Evolutionary conservation across 2,888 invertebrate genomes (phyloP), one percentile per base, ranked within the genome.

Genomic region (Fabriciana adippe): DNA sequence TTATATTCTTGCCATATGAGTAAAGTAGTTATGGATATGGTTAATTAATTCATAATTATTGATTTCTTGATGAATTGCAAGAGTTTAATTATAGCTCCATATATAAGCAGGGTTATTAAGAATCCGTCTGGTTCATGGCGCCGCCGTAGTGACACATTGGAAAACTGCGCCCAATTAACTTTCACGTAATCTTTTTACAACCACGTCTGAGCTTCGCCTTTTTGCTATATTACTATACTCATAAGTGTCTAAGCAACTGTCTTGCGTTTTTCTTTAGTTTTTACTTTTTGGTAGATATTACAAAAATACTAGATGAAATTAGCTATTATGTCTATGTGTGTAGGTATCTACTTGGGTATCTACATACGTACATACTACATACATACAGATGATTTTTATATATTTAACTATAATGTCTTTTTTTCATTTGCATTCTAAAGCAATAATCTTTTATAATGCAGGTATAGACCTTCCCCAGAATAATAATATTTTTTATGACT

Each of bases 121-220:
- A 60, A 53, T 59, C 45, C 48, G 55, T 64, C 66, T 64, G 60
- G 50, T 56, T 51, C 47, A 55, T 67, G 64, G 57, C 67, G 67
- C 64, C 18, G 18, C 18, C 67, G 60, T 50, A 55, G 16, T 59
- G 26, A 50, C 31, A 45, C 60, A 61, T 16, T 57, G 68, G 69
- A 62, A 57, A 69, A 63, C 66, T 47, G 54, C 55, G 14, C 55
- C 64, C 57, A 59, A 59, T 55, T 64, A 71, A 68, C 70, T 68
- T 71, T 71, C 68, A 61, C 60, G 21, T 16, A 16, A 41, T 41
- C 11, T 26, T 48, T 59, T 59, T 48, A 26, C 48, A 26, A 1
- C 21, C 5, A 57, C 11, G 11, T 57, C 15, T 47, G 26, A 16
- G 26, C 47, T 13, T 47, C n/a, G n/a, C 47, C 3, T n/a, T 57